These are phyloP conservation scores for Psix sp. DNA, from an alignment of 1,140 invertebrate species.

Conservation along the genomic window DNA sequence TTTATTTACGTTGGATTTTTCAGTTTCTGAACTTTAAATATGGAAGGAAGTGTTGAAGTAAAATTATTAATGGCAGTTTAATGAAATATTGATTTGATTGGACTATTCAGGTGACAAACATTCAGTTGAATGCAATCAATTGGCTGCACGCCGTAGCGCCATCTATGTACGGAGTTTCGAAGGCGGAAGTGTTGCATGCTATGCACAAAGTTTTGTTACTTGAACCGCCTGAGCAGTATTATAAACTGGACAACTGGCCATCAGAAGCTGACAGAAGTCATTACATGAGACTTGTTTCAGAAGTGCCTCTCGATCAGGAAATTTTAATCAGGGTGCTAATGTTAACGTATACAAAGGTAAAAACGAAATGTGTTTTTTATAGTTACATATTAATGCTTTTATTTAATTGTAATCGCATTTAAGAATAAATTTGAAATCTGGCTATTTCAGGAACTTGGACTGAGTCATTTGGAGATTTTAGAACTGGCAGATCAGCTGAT, in stretches of 20 bases:
- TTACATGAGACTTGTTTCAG: constrained; percentile 88
- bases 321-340: constrained; percentile 88
- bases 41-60: neutral
- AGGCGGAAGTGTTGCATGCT: constrained; percentile 86
- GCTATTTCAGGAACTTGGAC: constrained; percentile 83
- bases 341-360: constrained; percentile 87
- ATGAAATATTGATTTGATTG: neutral
- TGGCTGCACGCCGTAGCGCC: constrained; percentile 91
- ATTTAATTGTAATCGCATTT: no score
- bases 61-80: neutral
- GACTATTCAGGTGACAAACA: constrained; percentile 79
- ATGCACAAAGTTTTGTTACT: constrained; percentile 92
- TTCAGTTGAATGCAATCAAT: constrained; percentile 88
- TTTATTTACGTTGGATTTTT: no score
- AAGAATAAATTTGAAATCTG: neutral
- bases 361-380: neutral
- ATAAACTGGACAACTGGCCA: constrained; percentile 96
- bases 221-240: constrained; percentile 91
- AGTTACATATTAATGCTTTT: neutral
- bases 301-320: constrained; percentile 91
- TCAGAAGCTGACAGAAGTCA: constrained; percentile 89
- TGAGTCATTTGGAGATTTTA: constrained; percentile 88
- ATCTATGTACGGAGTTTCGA: constrained; percentile 84
- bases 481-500: constrained; percentile 92
- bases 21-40: no score